Evolutionary conservation across 2,888 invertebrate species (phyloP), one percentile per base, ranked within the genome.

Genomic region (Leucozona laternaria): DNA sequence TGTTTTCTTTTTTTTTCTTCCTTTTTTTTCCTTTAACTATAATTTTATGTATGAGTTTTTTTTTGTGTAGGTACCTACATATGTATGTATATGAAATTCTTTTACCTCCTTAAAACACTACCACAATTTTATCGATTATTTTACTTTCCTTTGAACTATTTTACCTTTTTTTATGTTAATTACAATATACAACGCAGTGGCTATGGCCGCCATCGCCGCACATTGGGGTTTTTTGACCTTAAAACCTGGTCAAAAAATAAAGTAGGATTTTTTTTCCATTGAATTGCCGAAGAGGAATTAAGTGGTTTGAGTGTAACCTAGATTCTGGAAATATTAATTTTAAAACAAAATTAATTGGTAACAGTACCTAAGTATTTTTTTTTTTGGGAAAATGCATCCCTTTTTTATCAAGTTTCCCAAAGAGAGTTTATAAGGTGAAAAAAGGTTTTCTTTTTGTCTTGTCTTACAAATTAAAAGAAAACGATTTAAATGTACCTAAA

Each of bases 81-180:
- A n/a, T n/a, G n/a, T n/a, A n/a, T n/a, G n/a, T n/a, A 45, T 57
- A 37, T 17, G 20, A 31, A 40, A 57, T 31, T 57, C 43, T 45
- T 43, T 45, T 48, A 25, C 62, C 43, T 48, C 31, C 34, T 64
- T 22, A 15, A 40, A 60, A 50, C 13, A 53, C 58, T 57, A 70
- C 60, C 68, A 11, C 53, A 60, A 60, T 73, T 60, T 66, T 73
- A 78, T 83, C 73, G 82, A 83, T 83, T 73, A 78, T 20, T 37
- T 53, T 62, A 55, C 40, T 50, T 31, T 58, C 48, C 53, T 40
- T 43, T 34, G 40, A 13, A 55, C 7, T 45, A 45, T 60, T 34
- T 55, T 62, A 43, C 50, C 43, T 57, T 20, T 48, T 31, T 64
- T 37, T 55, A n/a, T n/a, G 22, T 79, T 40, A 58, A 43, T 58